Evolutionary conservation across 2,888 invertebrate species (phyloP).

Genomic region (Oscheius sp.): DNA sequence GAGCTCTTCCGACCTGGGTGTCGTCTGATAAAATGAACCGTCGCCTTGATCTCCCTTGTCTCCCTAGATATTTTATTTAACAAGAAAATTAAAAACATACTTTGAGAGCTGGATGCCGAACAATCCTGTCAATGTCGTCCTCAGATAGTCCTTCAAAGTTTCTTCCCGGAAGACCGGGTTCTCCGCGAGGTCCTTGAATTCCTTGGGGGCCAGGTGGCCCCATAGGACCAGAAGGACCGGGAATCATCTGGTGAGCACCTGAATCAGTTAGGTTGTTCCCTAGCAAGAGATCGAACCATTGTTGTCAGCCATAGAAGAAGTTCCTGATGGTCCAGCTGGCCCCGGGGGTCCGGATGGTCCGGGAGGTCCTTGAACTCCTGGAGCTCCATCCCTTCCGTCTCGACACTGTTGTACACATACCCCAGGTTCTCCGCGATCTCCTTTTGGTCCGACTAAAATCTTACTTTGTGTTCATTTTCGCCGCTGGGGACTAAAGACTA

Average conservation of each 20-base stretch:
- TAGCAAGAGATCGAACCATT: slow-evolving; percentile 2
- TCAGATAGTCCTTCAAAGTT: slow-evolving; percentile 58
- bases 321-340: slow-evolving; percentile 38
- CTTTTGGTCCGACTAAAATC: slow-evolving; percentile 28
- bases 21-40: neutral
- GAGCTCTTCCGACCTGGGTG: slow-evolving; percentile 16
- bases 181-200: slow-evolving; percentile 35
- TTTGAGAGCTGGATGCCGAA: slow-evolving; percentile 66
- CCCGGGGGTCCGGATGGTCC: slow-evolving; percentile 55
- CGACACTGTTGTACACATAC: slow-evolving; percentile 51
- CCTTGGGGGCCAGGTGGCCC: slow-evolving; percentile 51
- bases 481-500: neutral
- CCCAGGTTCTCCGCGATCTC: slow-evolving; percentile 57
- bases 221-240: slow-evolving; percentile 42
- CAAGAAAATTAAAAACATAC: slow-evolving; percentile 31
- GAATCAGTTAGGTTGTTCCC: neutral
- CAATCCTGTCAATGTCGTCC: slow-evolving; percentile 62
- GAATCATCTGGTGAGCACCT: slow-evolving; percentile 29
- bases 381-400: slow-evolving; percentile 52
- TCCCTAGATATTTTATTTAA: neutral
- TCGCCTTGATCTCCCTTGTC: slow-evolving; percentile 18
- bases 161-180: slow-evolving; percentile 44
- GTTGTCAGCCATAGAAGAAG: neutral
- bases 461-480: neutral
- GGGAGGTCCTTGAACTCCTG: slow-evolving; percentile 41